These are phyloP conservation scores for Drosophila recens DNA, from an alignment of 2,888 invertebrate genomes.

Conservation along the genomic window DNA sequence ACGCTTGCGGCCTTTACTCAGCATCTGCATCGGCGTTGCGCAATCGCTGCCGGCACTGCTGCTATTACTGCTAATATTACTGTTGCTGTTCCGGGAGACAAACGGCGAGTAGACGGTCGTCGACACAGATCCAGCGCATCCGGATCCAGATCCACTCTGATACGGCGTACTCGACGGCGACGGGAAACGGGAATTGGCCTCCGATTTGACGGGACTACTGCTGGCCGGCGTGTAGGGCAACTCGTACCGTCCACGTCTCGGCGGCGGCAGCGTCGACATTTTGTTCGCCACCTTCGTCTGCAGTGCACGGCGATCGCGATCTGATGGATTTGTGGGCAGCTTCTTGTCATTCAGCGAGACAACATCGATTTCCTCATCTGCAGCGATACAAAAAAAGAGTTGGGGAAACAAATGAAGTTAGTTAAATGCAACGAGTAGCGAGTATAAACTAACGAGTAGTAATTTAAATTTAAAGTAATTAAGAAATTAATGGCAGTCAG, in stretches of 20 bases:
- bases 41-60: conserved; percentile 27
- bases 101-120: conserved; percentile 54
- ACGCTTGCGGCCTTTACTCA: conserved; percentile 39
- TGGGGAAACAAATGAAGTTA: neutral
- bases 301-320: conserved; percentile 88
- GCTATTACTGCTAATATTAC: conserved; percentile 79
- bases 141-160: conserved; percentile 34
- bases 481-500: too few species aligned
- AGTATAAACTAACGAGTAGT: conserved; percentile 4
- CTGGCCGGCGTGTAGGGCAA: conserved; percentile 82
- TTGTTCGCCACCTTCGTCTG: conserved; percentile 88
- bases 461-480: too few species aligned
- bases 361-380: conserved; percentile 92
- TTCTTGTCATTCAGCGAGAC: conserved; percentile 89
- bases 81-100: conserved; percentile 74
- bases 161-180: conserved; percentile 83
- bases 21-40: neutral
- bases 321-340: conserved; percentile 90
- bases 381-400: conserved; percentile 24
- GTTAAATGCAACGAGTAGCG: conserved; percentile 1
- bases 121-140: neutral
- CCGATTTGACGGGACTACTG: conserved; percentile 83
- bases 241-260: conserved; percentile 69
- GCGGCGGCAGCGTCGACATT: conserved; percentile 84
- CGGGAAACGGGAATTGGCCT: conserved; percentile 81